A percentile compares a stretch with the other conserved stretches of the same genome.
Evolutionary conservation across 2,888 invertebrate genomes (phyloP).

Genomic region (Byasa hedistus): DNA sequence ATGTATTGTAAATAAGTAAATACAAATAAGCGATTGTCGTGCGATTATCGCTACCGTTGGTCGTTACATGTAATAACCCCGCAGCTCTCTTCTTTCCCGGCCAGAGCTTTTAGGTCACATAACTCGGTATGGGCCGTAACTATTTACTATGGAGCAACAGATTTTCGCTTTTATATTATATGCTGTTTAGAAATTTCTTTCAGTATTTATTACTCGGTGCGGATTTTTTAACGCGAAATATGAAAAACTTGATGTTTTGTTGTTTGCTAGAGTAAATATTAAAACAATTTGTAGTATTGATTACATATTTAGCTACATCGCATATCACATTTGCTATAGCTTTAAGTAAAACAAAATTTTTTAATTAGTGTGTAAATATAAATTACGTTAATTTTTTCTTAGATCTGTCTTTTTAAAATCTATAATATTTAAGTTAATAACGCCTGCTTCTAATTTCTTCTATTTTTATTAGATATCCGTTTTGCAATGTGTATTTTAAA

Average conservation of each 20-base stretch:
- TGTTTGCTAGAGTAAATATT: not conserved
- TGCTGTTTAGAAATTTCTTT: not conserved
- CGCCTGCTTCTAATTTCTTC: too few species aligned
- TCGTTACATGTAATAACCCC: not conserved
- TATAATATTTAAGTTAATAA: too few species aligned
- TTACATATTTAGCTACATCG: too few species aligned
- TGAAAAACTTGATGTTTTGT: not conserved
- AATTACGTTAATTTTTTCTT: too few species aligned
- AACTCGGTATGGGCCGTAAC: conserved; percentile 7
- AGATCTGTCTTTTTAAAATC: too few species aligned
- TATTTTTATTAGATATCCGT: too few species aligned
- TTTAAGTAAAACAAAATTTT: too few species aligned
- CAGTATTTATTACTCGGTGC: not conserved
- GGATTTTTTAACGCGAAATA: not conserved
- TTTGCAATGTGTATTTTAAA: too few species aligned
- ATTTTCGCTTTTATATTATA: conserved; percentile 14
- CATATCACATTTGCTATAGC: not conserved
- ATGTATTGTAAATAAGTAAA: too few species aligned
- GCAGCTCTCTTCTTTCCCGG: conserved; percentile 17
- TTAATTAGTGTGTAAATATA: too few species aligned
- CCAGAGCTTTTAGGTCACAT: conserved; percentile 30
- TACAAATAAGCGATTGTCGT: not conserved
- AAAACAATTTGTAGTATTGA: too few species aligned
- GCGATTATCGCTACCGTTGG: not conserved
- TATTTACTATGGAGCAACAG: conserved; percentile 16